Evolutionary conservation across 2,113 vertebrate species (phyloP), one percentile per base, ranked within the genome.

Genomic region (Mugil cephalus): DNA sequence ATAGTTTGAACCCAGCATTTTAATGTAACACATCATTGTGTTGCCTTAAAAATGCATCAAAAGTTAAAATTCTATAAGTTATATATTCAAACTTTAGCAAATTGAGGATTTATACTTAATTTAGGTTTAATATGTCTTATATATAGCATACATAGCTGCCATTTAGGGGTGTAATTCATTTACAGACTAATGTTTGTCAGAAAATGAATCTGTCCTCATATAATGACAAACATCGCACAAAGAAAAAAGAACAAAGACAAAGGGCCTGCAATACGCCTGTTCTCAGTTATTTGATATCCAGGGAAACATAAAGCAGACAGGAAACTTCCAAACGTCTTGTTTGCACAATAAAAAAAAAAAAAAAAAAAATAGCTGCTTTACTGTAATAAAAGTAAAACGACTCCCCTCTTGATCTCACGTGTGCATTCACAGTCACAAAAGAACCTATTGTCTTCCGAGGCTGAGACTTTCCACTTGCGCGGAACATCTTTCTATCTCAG

Each of bases 381-480:
- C 11, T 63, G 17, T 24, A 24, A 58, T 42, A 54, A 64, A 50
- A 34, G 15, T 17, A 53, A 69, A 66, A 19, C 7, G 24, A 30
- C 8, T 38, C 40, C 24, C n/a, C 62, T 54, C 47, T 58, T 14
- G 34, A 58, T 50, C 14, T 42, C 12, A 12, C 42, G 39, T 43
- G 7, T 51, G 66, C 85, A 61, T 55, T 53, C 42, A 62, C n/a
- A 24, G 42, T 74, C 74, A 77, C 66, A 73, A 74, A 61, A 53
- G 34, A 3, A 74, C 73, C 39, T 67, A 45, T 81, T 84, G 75
- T 83, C 61, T 79, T n/a, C 30, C 34, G 18, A 4, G 0, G 58
- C 56, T 77, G 35, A 82, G 84, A 80, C 63, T 84, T 76, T 82
- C 81, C 68, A 70, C 36, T 61, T 45, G 3, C 62, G 54, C 18